Conservation (phyloP, 2,888 invertebrate species). For the Melanophora roralis region DNA sequence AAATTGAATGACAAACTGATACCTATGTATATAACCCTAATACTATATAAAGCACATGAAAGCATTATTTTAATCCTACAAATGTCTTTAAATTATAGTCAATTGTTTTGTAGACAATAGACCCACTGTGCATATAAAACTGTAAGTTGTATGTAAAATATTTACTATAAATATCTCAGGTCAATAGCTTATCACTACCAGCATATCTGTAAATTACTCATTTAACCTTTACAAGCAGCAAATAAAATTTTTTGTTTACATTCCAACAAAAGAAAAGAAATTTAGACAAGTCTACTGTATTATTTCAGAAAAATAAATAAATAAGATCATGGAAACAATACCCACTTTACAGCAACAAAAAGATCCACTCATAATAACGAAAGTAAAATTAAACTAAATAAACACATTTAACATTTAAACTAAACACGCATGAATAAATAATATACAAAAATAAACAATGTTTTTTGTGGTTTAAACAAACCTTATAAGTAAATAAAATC, state of each 20-base stretch:
- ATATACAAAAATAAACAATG: neutral
- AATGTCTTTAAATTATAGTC: no score
- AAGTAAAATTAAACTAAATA: slow-evolving; percentile 17
- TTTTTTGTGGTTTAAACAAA: slow-evolving; percentile 8
- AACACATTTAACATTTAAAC: neutral
- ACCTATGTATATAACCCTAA: no score
- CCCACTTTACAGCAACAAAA: no score
- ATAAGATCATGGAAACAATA: neutral
- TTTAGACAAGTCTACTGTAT: neutral
- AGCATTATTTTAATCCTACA: no score
- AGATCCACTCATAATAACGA: neutral
- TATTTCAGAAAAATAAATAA: slow-evolving; percentile 17
- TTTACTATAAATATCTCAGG: slow-evolving; percentile 1
- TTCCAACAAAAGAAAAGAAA: neutral
- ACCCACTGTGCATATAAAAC: neutral
- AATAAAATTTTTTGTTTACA: no score
- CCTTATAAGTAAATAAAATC: slow-evolving; percentile 4
- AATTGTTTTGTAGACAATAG: no score
- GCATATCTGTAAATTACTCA: neutral
- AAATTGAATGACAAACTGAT: no score
- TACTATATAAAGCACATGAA: no score
- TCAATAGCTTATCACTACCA: slow-evolving; percentile 39
- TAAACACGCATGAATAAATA: slow-evolving; percentile 2
- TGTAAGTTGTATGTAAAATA: neutral
- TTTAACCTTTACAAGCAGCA: neutral